These are phyloP conservation scores for Anas bernieri DNA, from an alignment of 2,797 vertebrate species.

Conservation along the genomic window DNA sequence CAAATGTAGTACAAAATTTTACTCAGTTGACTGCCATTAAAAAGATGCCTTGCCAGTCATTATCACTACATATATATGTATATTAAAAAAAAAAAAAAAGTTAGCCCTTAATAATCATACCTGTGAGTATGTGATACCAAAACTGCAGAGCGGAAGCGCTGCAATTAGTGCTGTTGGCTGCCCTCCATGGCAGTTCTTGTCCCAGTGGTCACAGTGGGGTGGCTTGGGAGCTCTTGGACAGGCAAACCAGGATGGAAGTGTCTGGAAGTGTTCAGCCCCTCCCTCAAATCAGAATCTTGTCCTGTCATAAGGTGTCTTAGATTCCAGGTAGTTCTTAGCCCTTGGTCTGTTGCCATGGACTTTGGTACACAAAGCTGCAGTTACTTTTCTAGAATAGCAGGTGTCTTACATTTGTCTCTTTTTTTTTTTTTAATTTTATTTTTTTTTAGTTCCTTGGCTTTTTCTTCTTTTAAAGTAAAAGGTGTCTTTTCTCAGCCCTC, in stretches of 20 bases:
- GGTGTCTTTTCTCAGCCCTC: too few relatives aligned
- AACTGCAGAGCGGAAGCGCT: neutral
- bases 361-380: neutral
- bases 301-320: neutral
- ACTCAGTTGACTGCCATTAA: too few relatives aligned
- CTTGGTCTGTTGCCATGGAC: accelerated
- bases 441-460: neutral
- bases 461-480: neutral
- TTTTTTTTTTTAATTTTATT: neutral
- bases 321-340: neutral
- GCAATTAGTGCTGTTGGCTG: neutral
- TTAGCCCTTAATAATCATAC: too few relatives aligned
- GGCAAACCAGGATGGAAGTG: neutral
- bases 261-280: neutral
- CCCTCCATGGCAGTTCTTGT: accelerated
- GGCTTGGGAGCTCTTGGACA: neutral
- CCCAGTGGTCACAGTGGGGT: neutral
- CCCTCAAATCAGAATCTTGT: neutral
- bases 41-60: too few relatives aligned
- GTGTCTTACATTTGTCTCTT: neutral
- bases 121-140: accelerated
- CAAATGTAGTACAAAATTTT: neutral
- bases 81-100: too few relatives aligned
- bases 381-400: neutral
- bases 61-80: too few relatives aligned